A percentile compares a stretch with the other conserved stretches of the same genome.
phyloP scores from a whole-genome alignment of 2,113 vertebrate species.

The Tachysurus fulvidraco region DNA sequence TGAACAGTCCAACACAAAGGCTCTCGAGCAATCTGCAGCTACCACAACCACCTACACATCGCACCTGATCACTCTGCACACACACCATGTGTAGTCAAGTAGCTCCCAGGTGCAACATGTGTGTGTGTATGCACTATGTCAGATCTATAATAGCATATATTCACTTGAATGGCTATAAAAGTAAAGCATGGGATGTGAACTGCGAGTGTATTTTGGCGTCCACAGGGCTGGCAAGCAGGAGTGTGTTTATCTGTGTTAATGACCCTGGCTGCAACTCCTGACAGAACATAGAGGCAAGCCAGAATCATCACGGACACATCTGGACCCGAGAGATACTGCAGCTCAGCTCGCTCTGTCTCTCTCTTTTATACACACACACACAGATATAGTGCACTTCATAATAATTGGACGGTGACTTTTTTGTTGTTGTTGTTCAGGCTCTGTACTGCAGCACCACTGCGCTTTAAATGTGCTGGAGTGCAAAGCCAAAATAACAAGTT shows the following conservation, averaged over 20 bases:
- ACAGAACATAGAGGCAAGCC: not conserved
- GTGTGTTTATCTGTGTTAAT: conserved; percentile 40
- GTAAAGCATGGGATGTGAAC: not conserved
- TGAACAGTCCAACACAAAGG: not conserved
- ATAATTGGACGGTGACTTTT: not conserved
- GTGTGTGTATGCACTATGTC: not conserved
- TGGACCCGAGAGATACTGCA: conserved; percentile 8
- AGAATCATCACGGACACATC: conserved; percentile 26
- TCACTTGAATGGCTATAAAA: not conserved
- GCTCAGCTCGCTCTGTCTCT: not conserved
- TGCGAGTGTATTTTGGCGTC: not conserved
- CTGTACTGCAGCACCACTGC: not conserved
- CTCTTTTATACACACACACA: not conserved
- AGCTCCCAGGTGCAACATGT: not conserved
- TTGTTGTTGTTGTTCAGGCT: not conserved
- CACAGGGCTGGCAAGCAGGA: not conserved
- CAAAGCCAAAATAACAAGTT: not conserved
- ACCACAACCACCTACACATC: not conserved
- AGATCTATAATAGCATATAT: not conserved
- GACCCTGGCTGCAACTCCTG: conserved; percentile 18
- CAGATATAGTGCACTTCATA: conserved; percentile 5
- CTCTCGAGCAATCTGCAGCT: not conserved
- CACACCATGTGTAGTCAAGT: not conserved
- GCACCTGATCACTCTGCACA: conserved; percentile 5
- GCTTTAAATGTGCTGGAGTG: not conserved